A percentile compares a stretch with the other conserved stretches of the same genome.
Evolutionary conservation across 35 echinoderm and acorn worm genomes (phyloP).

Genomic region (Ophiothrix spiculata): DNA sequence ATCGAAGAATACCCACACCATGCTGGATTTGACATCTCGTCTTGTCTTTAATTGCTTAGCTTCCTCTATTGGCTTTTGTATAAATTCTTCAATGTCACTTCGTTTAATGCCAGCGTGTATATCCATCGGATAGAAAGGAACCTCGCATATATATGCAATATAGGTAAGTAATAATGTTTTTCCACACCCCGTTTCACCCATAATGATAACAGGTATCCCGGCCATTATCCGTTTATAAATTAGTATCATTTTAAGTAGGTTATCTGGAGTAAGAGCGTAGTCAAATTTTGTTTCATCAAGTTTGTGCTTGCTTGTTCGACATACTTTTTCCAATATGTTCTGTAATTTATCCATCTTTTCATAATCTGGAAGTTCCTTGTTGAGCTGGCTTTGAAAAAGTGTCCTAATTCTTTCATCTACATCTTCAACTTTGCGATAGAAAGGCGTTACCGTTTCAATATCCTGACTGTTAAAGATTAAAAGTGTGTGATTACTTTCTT

Average conservation of each 20-base stretch:
- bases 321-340: constrained; percentile 4
- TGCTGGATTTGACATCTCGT: too few relatives aligned
- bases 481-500: constrained; percentile 27
- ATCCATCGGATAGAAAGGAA: constrained; percentile 6
- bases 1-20: constrained; percentile 32
- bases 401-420: constrained; percentile 10
- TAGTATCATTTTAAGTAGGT: constrained; percentile 39
- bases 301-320: neutral
- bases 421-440: constrained; percentile 13
- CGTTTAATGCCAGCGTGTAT: constrained; percentile 16
- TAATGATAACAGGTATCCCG: constrained; percentile 30
- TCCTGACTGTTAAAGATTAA: constrained; percentile 36
- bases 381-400: constrained; percentile 17
- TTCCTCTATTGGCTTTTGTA: neutral
- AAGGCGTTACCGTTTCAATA: neutral
- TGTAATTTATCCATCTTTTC: constrained; percentile 6
- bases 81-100: neutral
- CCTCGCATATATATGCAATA: constrained; percentile 21
- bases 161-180: constrained; percentile 29
- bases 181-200: constrained; percentile 44
- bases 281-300: neutral
- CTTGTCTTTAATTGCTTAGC: neutral
- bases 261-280: constrained; percentile 35
- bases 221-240: constrained; percentile 26
- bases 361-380: constrained; percentile 29